A percentile compares a stretch with the other conserved stretches of the same genome.
phyloP scores from a whole-genome alignment of 2,113 vertebrate species.

The Montifringilla adamsi region DNA sequence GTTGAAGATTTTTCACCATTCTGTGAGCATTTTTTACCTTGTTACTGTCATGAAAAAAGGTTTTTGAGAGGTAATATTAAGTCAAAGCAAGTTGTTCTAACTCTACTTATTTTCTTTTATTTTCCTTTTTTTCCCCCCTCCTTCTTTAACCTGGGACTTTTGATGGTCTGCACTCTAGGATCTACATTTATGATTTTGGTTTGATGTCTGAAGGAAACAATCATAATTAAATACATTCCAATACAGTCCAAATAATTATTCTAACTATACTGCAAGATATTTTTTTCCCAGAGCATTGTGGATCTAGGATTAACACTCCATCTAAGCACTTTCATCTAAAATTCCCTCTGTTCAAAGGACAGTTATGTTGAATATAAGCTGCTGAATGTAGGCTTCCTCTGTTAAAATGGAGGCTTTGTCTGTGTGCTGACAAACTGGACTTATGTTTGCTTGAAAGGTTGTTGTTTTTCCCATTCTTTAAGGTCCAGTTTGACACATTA shows the following conservation, averaged over 20 bases:
- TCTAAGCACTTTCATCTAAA: neutral
- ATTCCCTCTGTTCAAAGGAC: neutral
- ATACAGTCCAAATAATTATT: neutral
- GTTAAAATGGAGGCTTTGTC: neutral
- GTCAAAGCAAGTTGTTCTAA: neutral
- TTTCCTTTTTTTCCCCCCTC: accelerated
- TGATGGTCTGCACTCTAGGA: neutral
- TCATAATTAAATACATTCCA: neutral
- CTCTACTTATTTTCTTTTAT: accelerated
- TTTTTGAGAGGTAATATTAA: neutral
- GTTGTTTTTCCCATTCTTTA: neutral
- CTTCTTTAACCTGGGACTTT: neutral
- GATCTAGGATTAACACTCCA: neutral
- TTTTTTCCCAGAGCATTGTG: neutral
- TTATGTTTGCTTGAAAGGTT: neutral
- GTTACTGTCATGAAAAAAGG: neutral
- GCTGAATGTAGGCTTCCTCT: neutral
- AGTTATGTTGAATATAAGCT: neutral
- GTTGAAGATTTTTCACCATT: neutral
- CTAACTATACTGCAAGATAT: neutral
- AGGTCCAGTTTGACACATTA: neutral
- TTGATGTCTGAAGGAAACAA: neutral
- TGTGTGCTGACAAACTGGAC: neutral
- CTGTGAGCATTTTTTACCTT: neutral
- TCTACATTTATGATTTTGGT: neutral